Percentiles rank a stretch among this genome's conserved stretches.
Conservation (phyloP, 2,797 vertebrate genomes). For the Anomalospiza imberbis region DNA sequence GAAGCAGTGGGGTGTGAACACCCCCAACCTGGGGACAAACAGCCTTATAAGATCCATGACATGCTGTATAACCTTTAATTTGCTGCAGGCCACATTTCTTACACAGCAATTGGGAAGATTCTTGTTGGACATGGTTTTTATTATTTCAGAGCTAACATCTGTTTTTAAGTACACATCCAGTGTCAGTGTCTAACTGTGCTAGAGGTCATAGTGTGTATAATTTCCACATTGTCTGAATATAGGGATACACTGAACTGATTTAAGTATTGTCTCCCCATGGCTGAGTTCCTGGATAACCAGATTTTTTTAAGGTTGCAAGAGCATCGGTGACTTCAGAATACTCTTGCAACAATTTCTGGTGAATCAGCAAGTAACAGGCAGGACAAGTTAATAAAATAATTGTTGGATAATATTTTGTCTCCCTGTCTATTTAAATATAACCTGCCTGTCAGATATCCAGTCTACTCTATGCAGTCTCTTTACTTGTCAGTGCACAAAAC, state of each 20-base stretch:
- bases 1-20: not conserved
- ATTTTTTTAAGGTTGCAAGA: not conserved
- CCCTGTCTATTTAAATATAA: not conserved
- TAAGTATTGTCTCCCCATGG: not conserved
- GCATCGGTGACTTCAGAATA: not conserved
- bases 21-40: not conserved
- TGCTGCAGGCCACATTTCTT: not conserved
- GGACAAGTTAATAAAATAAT: not conserved
- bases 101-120: not conserved
- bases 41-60: not conserved
- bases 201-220: not conserved
- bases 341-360: not conserved
- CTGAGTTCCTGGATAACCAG: not conserved
- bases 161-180: not conserved
- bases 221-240: not conserved
- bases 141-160: conserved; percentile 7
- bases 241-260: not conserved
- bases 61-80: not conserved
- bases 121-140: not conserved
- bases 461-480: not conserved
- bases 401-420: not conserved
- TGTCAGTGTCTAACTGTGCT: not conserved
- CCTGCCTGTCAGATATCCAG: not conserved
- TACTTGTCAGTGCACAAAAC: not conserved
- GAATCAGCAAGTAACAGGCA: not conserved